Conservation (phyloP, 2,113 vertebrate species). For the Corythaixoides concolor region DNA sequence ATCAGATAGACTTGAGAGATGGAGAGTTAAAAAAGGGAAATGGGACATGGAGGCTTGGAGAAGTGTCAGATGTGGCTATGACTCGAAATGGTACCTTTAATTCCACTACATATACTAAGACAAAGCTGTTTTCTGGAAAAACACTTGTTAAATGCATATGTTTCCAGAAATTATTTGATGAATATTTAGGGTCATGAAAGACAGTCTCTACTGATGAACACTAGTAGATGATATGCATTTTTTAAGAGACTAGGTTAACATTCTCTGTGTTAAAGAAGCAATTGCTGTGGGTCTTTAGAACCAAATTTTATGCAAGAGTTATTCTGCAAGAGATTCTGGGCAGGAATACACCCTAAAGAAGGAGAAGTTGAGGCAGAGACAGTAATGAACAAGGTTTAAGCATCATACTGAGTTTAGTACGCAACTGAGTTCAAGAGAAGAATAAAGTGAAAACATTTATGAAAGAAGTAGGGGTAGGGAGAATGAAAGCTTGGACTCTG, state of each 20-base stretch:
- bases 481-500: neutral
- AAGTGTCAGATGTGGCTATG: neutral
- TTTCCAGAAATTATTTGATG: neutral
- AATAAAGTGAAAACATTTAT: neutral
- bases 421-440: neutral
- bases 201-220: neutral
- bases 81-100: neutral
- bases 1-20: neutral
- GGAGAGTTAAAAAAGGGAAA: neutral
- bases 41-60: neutral
- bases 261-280: neutral
- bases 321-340: neutral
- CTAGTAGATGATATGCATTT: neutral
- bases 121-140: neutral
- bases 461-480: neutral
- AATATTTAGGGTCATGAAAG: neutral
- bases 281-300: neutral
- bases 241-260: neutral
- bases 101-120: neutral
- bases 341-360: neutral
- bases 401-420: neutral
- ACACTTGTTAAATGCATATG: neutral
- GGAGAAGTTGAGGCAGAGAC: neutral
- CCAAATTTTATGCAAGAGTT: neutral
- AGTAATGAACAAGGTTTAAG: neutral